Evolutionary conservation across 2,113 vertebrate species (phyloP).

Genomic region (Ictalurus furcatus): DNA sequence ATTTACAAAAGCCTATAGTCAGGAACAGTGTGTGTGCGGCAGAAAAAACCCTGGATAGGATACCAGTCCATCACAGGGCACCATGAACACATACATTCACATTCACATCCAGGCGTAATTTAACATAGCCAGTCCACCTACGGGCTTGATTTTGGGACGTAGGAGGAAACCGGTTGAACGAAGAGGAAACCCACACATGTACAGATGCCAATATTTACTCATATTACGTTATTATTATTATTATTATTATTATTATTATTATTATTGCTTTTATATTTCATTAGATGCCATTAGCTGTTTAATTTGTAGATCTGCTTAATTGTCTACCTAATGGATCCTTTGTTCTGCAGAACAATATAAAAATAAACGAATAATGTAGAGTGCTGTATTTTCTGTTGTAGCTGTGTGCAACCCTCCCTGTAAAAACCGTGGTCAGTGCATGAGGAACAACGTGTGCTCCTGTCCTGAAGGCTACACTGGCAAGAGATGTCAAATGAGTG

Average conservation of each 20-base stretch:
- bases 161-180: not conserved
- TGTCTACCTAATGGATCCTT: not conserved
- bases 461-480: slow-evolving; percentile 84
- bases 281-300: not conserved
- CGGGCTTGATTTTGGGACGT: not conserved
- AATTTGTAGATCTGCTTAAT: not conserved
- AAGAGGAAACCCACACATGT: no score
- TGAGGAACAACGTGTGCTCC: slow-evolving; percentile 86
- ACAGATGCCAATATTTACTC: not conserved
- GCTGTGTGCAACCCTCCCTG: slow-evolving; percentile 88
- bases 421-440: slow-evolving; percentile 88
- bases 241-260: not conserved
- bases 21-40: not conserved
- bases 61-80: not conserved
- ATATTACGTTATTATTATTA: not conserved
- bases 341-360: not conserved
- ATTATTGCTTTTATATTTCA: not conserved
- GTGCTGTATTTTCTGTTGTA: slow-evolving; percentile 62
- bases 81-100: no score
- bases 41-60: not conserved
- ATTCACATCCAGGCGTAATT: not conserved
- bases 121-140: not conserved
- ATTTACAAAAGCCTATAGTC: not conserved
- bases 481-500: slow-evolving; percentile 88
- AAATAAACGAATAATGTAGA: not conserved